Percentiles rank a stretch among this genome's conserved stretches.
Conservation (phyloP, 2,797 vertebrate genomes). For the Platyrinchus mystaceus region DNA sequence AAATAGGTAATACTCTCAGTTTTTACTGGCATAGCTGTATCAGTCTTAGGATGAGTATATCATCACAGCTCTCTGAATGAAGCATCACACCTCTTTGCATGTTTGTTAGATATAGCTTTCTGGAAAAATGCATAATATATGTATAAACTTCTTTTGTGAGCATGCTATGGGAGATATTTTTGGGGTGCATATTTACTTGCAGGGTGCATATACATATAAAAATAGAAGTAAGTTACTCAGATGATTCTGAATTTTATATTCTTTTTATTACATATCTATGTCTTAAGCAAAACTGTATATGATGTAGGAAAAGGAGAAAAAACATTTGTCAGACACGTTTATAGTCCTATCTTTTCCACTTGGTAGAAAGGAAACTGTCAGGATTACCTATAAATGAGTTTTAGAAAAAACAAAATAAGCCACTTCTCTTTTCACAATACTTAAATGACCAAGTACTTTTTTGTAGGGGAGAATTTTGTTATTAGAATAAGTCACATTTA, state of each 20-base stretch:
- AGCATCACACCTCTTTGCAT: background rate
- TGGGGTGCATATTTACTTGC: background rate
- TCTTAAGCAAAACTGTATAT: background rate
- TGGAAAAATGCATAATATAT: background rate
- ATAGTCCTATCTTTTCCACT: background rate
- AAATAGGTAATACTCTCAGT: background rate
- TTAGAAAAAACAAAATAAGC: background rate
- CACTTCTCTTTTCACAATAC: background rate
- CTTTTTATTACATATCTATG: background rate
- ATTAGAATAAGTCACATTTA: background rate
- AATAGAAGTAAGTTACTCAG: background rate
- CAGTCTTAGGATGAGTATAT: background rate
- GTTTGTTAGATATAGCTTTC: fast-evolving
- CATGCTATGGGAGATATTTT: background rate
- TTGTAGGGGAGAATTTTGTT: background rate
- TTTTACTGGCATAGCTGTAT: background rate
- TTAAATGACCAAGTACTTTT: background rate
- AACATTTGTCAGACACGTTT: background rate
- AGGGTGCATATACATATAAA: background rate
- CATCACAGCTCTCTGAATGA: background rate
- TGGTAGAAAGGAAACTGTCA: background rate
- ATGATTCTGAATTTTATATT: background rate
- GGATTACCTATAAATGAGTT: background rate
- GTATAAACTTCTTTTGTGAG: background rate
- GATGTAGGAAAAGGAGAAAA: background rate